Conservation (phyloP, 1,140 invertebrate genomes). For the Anagrus nilaparvatae region DNA sequence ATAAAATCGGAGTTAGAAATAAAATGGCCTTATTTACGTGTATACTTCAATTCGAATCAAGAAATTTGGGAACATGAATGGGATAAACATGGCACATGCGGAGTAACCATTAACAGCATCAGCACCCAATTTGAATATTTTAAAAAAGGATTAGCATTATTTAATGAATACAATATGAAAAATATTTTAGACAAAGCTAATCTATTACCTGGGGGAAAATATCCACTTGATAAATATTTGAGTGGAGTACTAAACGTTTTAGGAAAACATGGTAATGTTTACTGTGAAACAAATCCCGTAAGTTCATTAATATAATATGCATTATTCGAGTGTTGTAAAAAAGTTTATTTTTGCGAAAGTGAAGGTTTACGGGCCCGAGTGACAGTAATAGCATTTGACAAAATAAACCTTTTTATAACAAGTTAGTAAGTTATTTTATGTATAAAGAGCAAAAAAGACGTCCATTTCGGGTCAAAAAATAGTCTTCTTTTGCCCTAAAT, state of each 20-base stretch:
- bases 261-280: conserved; percentile 19
- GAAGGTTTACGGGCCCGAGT: no score
- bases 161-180: conserved; percentile 53
- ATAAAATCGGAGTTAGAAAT: conserved; percentile 51
- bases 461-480: no score
- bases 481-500: no score
- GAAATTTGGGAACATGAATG: conserved; percentile 76
- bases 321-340: no score
- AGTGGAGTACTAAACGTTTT: conserved; percentile 41
- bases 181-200: conserved; percentile 44
- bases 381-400: no score
- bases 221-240: conserved; percentile 47
- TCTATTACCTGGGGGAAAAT: conserved; percentile 50
- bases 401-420: no score
- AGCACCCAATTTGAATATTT: conserved; percentile 67
- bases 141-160: conserved; percentile 51
- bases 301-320: no score
- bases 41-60: no score
- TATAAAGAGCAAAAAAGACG: no score
- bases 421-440: no score
- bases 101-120: conserved; percentile 47
- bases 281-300: conserved; percentile 27
- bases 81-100: conserved; percentile 77
- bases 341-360: no score
- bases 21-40: conserved; percentile 61